Evolutionary conservation across 1,140 invertebrate genomes (phyloP).

Genomic region (Coptotermes formosanus): DNA sequence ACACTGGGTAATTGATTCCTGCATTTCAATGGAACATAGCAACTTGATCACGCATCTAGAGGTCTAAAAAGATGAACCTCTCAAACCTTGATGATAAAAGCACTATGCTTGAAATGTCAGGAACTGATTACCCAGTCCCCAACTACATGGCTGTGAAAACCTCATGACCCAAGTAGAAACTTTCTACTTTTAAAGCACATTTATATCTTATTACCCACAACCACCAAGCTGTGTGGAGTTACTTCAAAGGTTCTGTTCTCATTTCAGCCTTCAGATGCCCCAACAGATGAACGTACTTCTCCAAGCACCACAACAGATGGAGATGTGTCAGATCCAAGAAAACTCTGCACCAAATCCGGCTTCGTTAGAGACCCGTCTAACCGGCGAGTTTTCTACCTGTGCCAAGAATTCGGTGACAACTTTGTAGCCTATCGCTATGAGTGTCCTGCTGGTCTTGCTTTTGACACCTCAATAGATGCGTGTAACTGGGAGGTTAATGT

Average conservation of each 20-base stretch:
- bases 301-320: background rate
- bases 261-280: background rate
- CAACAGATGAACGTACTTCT: background rate
- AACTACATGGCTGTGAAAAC: too few relatives aligned
- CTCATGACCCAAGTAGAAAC: background rate
- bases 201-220: background rate
- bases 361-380: constrained; percentile 37
- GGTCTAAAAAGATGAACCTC: too few relatives aligned
- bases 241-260: background rate
- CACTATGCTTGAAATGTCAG: too few relatives aligned
- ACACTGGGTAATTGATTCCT: too few relatives aligned
- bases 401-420: constrained; percentile 13
- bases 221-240: background rate
- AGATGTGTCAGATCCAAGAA: background rate
- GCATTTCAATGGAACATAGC: too few relatives aligned
- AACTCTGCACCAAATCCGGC: constrained; percentile 35
- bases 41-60: too few relatives aligned
- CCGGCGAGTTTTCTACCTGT: constrained; percentile 37
- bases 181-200: background rate
- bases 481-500: constrained; percentile 29
- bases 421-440: background rate
- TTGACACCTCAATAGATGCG: constrained; percentile 2
- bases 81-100: too few relatives aligned
- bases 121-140: too few relatives aligned
- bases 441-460: constrained; percentile 26